Evolutionary conservation across 1,140 invertebrate species (phyloP).

Genomic region (Pachyrhynchus sulphureomaculatus): DNA sequence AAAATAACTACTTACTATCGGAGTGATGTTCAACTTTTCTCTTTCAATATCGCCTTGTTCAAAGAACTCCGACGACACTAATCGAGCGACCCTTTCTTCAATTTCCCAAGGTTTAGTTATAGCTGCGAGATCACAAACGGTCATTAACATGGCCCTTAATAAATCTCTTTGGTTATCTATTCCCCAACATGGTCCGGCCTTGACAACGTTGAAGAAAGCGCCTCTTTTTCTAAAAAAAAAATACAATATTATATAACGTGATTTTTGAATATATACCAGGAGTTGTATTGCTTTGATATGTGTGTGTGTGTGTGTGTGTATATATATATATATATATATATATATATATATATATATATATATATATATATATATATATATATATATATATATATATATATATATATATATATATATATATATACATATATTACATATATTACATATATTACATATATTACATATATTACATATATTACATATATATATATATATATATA

Average conservation of each 20-base stretch:
- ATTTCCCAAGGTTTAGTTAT: constrained; percentile 96
- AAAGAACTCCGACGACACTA: constrained; percentile 95
- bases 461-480: too few species aligned
- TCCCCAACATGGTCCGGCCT: constrained; percentile 63
- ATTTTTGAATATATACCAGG: constrained; percentile 1
- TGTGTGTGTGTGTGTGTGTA: too few species aligned
- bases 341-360: too few species aligned
- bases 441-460: too few species aligned
- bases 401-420: too few species aligned
- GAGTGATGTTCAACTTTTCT: constrained; percentile 80
- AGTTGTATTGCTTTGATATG: too few species aligned
- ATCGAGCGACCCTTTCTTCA: constrained; percentile 86
- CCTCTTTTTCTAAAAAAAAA: constrained; percentile 69
- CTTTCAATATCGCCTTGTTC: constrained; percentile 92
- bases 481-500: too few species aligned
- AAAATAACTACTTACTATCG: constrained; percentile 67
- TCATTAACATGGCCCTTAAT: constrained; percentile 92
- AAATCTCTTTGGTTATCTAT: constrained; percentile 75
- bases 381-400: too few species aligned
- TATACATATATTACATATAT: too few species aligned
- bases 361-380: too few species aligned
- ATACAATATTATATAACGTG: neutral
- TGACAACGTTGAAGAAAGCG: constrained; percentile 75
- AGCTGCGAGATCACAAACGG: constrained; percentile 92
- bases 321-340: too few species aligned